These are phyloP conservation scores for Coptodon bakossiorum DNA, from an alignment of 2,113 vertebrate species.

Conservation along the genomic window DNA sequence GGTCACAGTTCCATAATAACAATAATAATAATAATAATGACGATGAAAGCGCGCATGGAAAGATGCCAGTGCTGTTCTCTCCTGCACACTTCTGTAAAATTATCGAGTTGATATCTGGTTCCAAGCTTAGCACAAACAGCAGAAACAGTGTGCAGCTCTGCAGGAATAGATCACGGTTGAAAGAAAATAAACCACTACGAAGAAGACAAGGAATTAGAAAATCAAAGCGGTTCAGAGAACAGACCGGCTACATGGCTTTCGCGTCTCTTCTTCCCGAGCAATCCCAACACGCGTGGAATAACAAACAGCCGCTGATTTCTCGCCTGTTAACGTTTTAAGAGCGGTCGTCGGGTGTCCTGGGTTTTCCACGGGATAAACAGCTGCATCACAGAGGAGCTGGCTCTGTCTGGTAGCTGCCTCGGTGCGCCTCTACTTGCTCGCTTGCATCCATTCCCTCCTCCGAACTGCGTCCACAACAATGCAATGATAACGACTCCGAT, in stretches of 20 bases:
- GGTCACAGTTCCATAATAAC: conserved; percentile 28
- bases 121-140: neutral
- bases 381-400: conserved; percentile 47
- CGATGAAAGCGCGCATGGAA: conserved; percentile 47
- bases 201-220: neutral
- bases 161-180: neutral
- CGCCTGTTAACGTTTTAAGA: neutral
- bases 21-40: neutral
- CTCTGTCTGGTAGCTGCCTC: conserved; percentile 28
- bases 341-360: neutral
- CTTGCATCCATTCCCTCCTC: conserved; percentile 29
- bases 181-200: neutral
- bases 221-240: conserved; percentile 10
- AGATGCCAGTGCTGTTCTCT: conserved; percentile 42
- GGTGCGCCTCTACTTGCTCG: conserved; percentile 39
- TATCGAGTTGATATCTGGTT: conserved; percentile 19
- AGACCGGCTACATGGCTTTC: neutral
- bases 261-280: neutral
- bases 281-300: conserved; percentile 32
- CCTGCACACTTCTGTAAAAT: conserved; percentile 31
- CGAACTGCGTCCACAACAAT: conserved; percentile 40
- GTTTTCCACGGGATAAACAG: conserved; percentile 18
- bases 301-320: conserved; percentile 8
- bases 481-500: conserved; percentile 15
- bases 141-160: neutral